Conservation (phyloP, 30 jellyfish, hydroid and myxozoan species). For the Pseudorhiza aurosa region DNA sequence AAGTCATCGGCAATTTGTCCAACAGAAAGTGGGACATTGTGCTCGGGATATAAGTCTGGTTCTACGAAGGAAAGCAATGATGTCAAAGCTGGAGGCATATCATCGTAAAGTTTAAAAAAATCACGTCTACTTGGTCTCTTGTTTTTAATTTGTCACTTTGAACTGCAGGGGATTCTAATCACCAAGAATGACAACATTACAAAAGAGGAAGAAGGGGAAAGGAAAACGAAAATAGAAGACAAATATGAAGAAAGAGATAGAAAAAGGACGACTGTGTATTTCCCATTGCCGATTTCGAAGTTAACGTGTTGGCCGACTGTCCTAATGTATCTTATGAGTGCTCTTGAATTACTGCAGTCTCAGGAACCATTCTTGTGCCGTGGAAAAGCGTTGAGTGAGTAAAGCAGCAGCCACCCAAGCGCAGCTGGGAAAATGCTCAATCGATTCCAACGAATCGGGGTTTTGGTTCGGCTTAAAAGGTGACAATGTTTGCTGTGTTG, state of each 20-base stretch:
- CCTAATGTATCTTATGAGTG: background rate
- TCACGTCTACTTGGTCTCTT: too few relatives aligned
- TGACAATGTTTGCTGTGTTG: background rate
- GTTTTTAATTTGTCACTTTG: too few relatives aligned
- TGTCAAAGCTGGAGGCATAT: too few relatives aligned
- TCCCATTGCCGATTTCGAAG: background rate
- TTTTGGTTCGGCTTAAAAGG: background rate
- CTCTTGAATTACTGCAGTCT: background rate
- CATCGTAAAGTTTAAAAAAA: too few relatives aligned
- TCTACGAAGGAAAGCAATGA: background rate
- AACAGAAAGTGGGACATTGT: background rate
- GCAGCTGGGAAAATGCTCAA: background rate
- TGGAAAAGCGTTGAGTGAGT: background rate
- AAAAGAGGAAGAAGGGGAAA: too few relatives aligned
- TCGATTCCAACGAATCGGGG: background rate
- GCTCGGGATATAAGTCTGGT: background rate
- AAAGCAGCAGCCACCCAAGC: conserved; percentile 1
- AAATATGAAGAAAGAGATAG: too few relatives aligned
- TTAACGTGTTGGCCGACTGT: background rate
- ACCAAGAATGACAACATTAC: too few relatives aligned
- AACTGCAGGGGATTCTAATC: too few relatives aligned
- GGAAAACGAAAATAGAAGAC: too few relatives aligned
- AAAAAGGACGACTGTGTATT: background rate
- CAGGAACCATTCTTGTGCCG: background rate
- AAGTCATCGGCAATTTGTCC: background rate